phyloP scores from a whole-genome alignment of 2,888 invertebrate species.

The Lucinisca nassula region DNA sequence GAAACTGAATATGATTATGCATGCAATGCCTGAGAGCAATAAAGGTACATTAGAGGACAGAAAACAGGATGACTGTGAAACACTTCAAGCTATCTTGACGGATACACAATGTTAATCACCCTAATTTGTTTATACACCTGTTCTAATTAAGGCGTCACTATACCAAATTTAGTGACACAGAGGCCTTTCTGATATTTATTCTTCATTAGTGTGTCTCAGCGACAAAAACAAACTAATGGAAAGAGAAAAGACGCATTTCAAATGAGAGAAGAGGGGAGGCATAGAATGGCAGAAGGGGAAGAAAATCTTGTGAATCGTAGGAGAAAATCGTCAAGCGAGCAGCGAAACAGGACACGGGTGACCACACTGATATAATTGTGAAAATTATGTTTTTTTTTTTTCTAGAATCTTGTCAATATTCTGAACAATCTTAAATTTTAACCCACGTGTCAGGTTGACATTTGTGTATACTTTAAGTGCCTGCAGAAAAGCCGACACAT shows the following conservation, averaged over 20 bases:
- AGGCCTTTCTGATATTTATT: conserved; percentile 12
- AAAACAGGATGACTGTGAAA: background rate
- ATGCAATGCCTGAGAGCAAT: background rate
- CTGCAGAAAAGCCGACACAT: too few relatives aligned
- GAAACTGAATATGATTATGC: conserved; percentile 8
- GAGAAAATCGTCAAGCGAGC: background rate
- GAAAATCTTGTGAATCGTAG: conserved; percentile 6
- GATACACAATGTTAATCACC: background rate
- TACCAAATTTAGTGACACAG: background rate
- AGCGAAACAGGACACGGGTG: background rate
- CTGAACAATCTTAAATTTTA: too few relatives aligned
- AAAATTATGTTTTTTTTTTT: too few relatives aligned
- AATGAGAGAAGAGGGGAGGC: conserved; percentile 18
- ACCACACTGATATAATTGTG: too few relatives aligned
- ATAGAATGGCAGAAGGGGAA: background rate
- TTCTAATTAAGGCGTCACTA: background rate
- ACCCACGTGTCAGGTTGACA: too few relatives aligned
- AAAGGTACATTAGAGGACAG: background rate
- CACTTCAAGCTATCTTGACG: background rate
- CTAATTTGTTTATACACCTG: background rate
- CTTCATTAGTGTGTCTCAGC: too few relatives aligned
- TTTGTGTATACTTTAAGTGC: too few relatives aligned
- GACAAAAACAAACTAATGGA: background rate
- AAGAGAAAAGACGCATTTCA: conserved; percentile 21
- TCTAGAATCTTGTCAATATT: too few relatives aligned